Percentiles rank a stretch among this genome's conserved stretches.
These are phyloP conservation scores for Gymnothorax reevesii DNA, from an alignment of 2,797 vertebrate species.

Conservation along the genomic window DNA sequence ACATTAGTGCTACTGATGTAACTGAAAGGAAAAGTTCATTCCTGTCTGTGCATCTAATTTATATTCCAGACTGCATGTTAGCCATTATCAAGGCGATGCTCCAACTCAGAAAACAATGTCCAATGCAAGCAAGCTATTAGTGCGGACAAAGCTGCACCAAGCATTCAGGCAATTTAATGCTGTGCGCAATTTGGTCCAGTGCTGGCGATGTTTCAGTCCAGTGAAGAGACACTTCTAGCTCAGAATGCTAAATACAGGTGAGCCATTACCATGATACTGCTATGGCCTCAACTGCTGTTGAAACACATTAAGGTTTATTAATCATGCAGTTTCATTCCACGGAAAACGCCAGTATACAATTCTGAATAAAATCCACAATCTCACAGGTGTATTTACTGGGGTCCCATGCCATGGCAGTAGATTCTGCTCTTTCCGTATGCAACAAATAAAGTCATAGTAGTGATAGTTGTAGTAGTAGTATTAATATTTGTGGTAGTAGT, in stretches of 20 bases:
- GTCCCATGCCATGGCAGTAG: background rate
- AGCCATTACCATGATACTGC: background rate
- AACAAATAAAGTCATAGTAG: too few relatives aligned
- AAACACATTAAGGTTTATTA: background rate
- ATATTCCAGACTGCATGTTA: background rate
- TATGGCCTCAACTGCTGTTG: background rate
- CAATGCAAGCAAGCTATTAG: background rate
- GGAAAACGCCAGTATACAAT: background rate
- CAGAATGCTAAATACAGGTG: slow-evolving; percentile 2
- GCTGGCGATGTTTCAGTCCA: background rate
- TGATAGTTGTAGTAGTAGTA: too few relatives aligned
- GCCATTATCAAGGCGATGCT: background rate
- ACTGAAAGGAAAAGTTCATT: background rate
- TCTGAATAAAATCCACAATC: background rate
- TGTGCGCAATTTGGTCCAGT: background rate
- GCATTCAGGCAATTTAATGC: background rate
- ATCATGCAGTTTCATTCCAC: background rate
- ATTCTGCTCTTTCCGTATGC: background rate
- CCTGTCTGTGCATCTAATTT: background rate
- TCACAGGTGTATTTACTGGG: background rate
- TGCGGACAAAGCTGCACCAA: background rate
- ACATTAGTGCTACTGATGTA: background rate
- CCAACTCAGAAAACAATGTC: slow-evolving; percentile 4
- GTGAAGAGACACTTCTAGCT: background rate
- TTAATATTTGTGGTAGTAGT: too few relatives aligned